Evolutionary conservation across 2,113 vertebrate species (phyloP).

Genomic region (Speoplatyrhinus poulsoni): DNA sequence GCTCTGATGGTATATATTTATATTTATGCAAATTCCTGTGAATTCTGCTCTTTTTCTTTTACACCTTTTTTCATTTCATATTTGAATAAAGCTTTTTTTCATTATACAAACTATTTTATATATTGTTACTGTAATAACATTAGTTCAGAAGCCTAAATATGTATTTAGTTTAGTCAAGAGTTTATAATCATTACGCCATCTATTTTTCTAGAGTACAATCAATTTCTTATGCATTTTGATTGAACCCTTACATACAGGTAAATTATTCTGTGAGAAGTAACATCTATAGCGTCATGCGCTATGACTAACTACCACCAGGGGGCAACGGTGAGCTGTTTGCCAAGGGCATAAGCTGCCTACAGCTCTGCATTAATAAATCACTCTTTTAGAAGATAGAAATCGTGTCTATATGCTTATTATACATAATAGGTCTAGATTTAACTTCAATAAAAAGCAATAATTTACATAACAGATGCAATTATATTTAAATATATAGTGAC

Average conservation of each 20-base stretch:
- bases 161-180: neutral
- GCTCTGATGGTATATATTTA: conserved; percentile 66
- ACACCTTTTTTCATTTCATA: conserved; percentile 54
- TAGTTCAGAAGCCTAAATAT: neutral
- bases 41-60: conserved; percentile 55
- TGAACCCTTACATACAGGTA: neutral
- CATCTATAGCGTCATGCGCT: neutral
- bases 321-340: conserved; percentile 58
- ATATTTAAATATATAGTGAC: neutral
- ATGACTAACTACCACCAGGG: conserved; percentile 63
- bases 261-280: conserved; percentile 14
- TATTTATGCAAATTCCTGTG: conserved; percentile 72
- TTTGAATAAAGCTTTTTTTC: conserved; percentile 74
- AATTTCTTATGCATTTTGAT: conserved; percentile 18
- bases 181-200: conserved; percentile 5
- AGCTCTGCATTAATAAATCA: conserved; percentile 78
- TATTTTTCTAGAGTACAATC: conserved; percentile 24
- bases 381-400: conserved; percentile 42
- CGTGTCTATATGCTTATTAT: conserved; percentile 30
- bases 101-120: conserved; percentile 15
- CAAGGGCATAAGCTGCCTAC: conserved; percentile 54
- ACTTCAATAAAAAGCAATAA: neutral
- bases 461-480: neutral
- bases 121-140: neutral
- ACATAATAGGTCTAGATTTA: neutral